phyloP scores from a whole-genome alignment of 2,113 vertebrate species.

The Rhizomys pruinosus region DNA sequence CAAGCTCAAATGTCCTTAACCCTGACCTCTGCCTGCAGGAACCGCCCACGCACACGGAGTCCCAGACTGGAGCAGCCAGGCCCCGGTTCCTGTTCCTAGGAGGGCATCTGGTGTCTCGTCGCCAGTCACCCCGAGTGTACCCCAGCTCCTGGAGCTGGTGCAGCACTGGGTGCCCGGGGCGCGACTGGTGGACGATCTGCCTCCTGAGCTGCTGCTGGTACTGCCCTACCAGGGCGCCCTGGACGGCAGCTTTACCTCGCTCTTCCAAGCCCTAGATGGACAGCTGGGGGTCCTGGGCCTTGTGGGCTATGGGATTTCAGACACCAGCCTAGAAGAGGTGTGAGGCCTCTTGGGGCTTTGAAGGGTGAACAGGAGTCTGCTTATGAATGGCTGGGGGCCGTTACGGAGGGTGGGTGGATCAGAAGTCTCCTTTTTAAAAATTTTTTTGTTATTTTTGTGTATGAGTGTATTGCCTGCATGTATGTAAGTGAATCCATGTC shows the following conservation, averaged over 20 bases:
- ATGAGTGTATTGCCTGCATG: too few relatives aligned
- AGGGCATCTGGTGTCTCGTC: not conserved
- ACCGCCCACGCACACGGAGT: not conserved
- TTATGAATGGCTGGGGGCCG: not conserved
- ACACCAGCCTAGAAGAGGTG: conserved; percentile 95
- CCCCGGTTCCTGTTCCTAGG: rapidly evolving
- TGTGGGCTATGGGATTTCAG: conserved; percentile 91
- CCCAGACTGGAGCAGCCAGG: not conserved
- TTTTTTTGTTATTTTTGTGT: too few relatives aligned
- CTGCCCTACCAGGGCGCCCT: conserved; percentile 89
- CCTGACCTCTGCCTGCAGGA: not conserved
- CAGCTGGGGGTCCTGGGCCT: conserved; percentile 87
- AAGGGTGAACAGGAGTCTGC: not conserved
- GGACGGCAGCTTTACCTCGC: conserved; percentile 86
- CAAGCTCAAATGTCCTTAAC: not conserved
- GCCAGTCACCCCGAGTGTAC: conserved; percentile 77
- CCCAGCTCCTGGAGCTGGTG: conserved; percentile 85
- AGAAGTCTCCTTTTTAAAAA: not conserved
- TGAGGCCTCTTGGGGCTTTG: not conserved
- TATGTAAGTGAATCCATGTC: too few relatives aligned
- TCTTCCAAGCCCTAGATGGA: conserved; percentile 89
- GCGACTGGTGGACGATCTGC: conserved; percentile 88
- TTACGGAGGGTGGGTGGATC: not conserved
- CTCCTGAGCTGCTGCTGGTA: conserved; percentile 88
- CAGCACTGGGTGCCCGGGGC: conserved; percentile 86